Conservation (phyloP, 2,113 vertebrate genomes). For the Neodontobutis hainanensis region DNA sequence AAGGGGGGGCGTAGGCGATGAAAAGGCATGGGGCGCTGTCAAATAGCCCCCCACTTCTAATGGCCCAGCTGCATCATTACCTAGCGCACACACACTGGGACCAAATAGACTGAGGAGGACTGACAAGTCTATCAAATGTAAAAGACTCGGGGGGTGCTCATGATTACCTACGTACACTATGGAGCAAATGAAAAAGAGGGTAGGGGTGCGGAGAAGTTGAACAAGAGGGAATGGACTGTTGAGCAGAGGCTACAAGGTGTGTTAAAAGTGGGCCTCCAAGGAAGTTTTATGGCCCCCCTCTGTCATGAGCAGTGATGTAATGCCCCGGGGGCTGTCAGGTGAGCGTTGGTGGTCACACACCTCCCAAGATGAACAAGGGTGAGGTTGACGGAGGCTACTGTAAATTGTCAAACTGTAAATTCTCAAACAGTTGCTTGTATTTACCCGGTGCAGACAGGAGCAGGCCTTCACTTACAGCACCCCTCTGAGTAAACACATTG, state of each 20-base stretch:
- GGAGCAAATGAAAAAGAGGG: constrained; percentile 47
- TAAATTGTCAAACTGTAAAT: constrained; percentile 19
- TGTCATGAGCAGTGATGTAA: constrained; percentile 43
- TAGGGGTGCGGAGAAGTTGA: constrained; percentile 17
- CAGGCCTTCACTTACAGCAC: constrained; percentile 8
- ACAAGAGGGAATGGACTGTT: neutral
- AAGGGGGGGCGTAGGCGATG: constrained; percentile 39
- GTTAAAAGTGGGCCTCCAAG: constrained; percentile 41
- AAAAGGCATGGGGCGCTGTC: constrained; percentile 68
- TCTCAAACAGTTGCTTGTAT: constrained; percentile 7
- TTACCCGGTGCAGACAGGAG: constrained; percentile 1
- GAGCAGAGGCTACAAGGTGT: constrained; percentile 25
- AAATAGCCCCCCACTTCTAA: constrained; percentile 72
- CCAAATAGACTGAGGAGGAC: constrained; percentile 63
- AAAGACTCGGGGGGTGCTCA: constrained; percentile 42
- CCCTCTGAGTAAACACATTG: constrained; percentile 6
- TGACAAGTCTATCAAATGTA: constrained; percentile 73
- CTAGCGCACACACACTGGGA: constrained; percentile 72
- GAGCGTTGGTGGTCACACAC: constrained; percentile 27
- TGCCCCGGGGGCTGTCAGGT: constrained; percentile 41
- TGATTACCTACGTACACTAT: constrained; percentile 58
- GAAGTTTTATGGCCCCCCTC: constrained; percentile 37
- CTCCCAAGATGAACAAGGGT: constrained; percentile 12
- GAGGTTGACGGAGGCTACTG: constrained; percentile 1
- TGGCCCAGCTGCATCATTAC: constrained; percentile 65